Base-by-base conservation (phyloP, 2,888 invertebrate genomes). In the Heliconius cydno region DNA sequence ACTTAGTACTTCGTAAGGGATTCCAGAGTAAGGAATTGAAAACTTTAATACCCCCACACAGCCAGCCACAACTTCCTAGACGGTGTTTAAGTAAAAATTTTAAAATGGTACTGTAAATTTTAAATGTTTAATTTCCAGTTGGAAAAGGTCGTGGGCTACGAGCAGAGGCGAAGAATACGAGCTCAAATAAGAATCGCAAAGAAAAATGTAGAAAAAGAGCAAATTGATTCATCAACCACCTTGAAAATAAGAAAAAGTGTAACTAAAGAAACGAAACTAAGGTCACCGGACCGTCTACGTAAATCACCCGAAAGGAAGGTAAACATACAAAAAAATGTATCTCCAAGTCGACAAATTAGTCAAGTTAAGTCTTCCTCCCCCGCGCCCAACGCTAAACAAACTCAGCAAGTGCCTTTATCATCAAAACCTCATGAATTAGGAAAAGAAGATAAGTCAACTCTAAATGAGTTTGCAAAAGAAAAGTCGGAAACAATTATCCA, bases 101-200 rank as follows among this genome's bases (percentile, higher is more conserved):
- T n/a, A 41, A 63, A 28, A 25, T 34, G 12, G 28, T 28, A 41
- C 34, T 25, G 63, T 65, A 28, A 25, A 22, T 65, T 34, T 46
- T 41, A 30, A 22, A 12, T 30, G 22, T 25, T 25, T 30, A 70
- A 70, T 85, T 95, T 95, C 86, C 94, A 97, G 96, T 92, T 98
- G 90, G 97, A 97, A 92, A 96, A 96, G 87, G 97, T 97, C 80
- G 96, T 96, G 78, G 96, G 96, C 82, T 98, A 98, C 89, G 98
- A 98, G 88, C 96, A 97, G 86, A 94, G 98, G 84, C 96, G 97
- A 82, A 96, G 97, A 84, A 97, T 98, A 78, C 95, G 98, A 82
- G 96, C 97, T 4, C 97, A 98, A 90, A 97, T 98, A 81, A 95
- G 98, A 82, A 89, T 97, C 28, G 96, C 97, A 13, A 97, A 96